phyloP scores from a whole-genome alignment of 2,797 vertebrate genomes.

The Varecia variegata region DNA sequence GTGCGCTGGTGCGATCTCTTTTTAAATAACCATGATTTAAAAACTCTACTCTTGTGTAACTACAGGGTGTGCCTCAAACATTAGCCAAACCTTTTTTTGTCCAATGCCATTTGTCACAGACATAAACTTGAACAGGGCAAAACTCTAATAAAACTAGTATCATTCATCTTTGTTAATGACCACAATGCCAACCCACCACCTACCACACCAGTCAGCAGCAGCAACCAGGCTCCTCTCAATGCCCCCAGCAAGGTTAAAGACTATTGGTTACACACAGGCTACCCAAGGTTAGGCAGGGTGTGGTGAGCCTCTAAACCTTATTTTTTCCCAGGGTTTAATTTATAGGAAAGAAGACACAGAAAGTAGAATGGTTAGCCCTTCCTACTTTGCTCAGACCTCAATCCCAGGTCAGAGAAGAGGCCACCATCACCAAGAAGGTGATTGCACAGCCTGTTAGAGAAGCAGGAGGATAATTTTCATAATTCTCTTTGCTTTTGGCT shows the following conservation, averaged over 20 bases:
- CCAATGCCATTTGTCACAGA: not conserved
- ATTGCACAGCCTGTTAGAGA: not conserved
- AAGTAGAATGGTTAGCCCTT: not conserved
- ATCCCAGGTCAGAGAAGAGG: not conserved
- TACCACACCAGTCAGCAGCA: not conserved
- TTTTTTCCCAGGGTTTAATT: not conserved
- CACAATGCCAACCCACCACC: not conserved
- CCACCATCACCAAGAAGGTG: not conserved
- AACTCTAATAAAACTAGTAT: not conserved
- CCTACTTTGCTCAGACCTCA: not conserved
- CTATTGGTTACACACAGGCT: not conserved
- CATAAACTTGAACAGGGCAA: not conserved
- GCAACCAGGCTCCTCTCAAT: fast-evolving
- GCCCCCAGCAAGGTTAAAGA: not conserved
- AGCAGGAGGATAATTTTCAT: not conserved
- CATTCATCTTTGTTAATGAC: not conserved
- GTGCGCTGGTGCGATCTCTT: not conserved
- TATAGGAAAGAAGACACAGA: not conserved
- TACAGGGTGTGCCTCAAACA: not conserved
- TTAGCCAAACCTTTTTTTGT: not conserved
- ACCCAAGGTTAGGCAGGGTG: fast-evolving
- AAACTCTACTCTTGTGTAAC: not conserved
- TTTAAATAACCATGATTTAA: not conserved
- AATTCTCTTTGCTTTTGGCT: not conserved
- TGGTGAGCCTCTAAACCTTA: not conserved